Evolutionary conservation across 2,888 invertebrate genomes (phyloP).

Genomic region (Linyphia triangularis): DNA sequence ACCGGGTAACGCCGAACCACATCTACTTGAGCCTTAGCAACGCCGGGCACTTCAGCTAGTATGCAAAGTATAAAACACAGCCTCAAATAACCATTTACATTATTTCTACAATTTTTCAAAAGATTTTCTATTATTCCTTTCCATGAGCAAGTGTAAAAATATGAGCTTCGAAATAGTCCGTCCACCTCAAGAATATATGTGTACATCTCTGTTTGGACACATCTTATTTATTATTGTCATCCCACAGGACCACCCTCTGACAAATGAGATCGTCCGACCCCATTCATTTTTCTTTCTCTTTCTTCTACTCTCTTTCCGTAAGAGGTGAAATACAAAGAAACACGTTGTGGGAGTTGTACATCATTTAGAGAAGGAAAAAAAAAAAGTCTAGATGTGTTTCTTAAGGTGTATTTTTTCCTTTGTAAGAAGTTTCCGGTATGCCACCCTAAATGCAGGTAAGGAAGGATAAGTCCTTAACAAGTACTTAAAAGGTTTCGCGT

Average conservation of each 20-base stretch:
- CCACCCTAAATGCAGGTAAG: too few relatives aligned
- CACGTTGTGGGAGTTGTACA: not conserved
- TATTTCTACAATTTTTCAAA: too few relatives aligned
- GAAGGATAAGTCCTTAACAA: too few relatives aligned
- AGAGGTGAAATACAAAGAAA: not conserved
- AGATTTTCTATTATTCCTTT: not conserved
- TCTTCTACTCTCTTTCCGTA: not conserved
- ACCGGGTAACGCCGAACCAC: too few relatives aligned
- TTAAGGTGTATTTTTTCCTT: not conserved
- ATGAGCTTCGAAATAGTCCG: not conserved
- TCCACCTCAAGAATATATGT: constrained; percentile 32
- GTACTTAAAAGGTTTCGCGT: too few relatives aligned
- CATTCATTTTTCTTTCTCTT: constrained; percentile 20
- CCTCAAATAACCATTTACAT: too few relatives aligned
- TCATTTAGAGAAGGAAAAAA: not conserved
- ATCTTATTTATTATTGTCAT: constrained; percentile 56
- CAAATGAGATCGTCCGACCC: constrained; percentile 22
- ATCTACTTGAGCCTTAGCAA: too few relatives aligned
- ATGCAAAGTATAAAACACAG: too few relatives aligned
- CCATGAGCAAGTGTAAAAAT: not conserved
- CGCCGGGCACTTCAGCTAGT: too few relatives aligned
- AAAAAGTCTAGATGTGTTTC: not conserved
- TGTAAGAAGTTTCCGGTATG: not conserved
- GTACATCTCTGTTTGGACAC: constrained; percentile 54
- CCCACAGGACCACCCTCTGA: constrained; percentile 43